Percentiles rank a stretch among this genome's conserved stretches.
These are phyloP conservation scores for Serripes groenlandicus DNA, from an alignment of 2,888 invertebrate genomes.

Conservation along the genomic window DNA sequence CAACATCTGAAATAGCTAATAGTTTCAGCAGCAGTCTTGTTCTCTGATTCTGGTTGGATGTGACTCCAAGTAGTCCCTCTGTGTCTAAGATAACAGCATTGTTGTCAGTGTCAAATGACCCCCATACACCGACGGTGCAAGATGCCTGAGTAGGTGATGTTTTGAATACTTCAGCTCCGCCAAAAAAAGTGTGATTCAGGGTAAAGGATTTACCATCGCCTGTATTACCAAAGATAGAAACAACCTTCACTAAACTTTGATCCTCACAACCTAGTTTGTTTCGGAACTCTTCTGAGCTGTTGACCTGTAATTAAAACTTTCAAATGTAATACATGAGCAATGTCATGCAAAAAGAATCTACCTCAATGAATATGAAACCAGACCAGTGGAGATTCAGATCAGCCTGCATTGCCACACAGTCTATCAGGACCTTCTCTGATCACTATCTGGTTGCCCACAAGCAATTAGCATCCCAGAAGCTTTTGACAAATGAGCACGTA, in stretches of 20 bases:
- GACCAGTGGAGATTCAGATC: too few species aligned
- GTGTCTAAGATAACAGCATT: conserved; percentile 92
- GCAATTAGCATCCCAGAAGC: too few species aligned
- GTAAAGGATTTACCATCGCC: conserved; percentile 94
- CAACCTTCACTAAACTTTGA: conserved; percentile 89
- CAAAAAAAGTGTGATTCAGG: conserved; percentile 91
- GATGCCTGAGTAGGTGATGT: conserved; percentile 90
- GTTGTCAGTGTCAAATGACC: conserved; percentile 90
- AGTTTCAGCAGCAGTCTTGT: conserved; percentile 92
- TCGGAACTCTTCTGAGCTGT: conserved; percentile 83
- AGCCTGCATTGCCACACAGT: too few species aligned
- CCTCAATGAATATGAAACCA: too few species aligned
- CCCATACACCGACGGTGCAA: conserved; percentile 93
- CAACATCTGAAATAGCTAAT: conserved; percentile 93
- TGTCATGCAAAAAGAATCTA: too few species aligned
- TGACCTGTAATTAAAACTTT: conserved; percentile 81
- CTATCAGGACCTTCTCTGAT: too few species aligned
- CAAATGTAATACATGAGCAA: too few species aligned
- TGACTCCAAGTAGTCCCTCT: conserved; percentile 91
- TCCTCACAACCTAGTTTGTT: conserved; percentile 83
- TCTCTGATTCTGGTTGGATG: conserved; percentile 89
- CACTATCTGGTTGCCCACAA: too few species aligned
- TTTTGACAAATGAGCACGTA: too few species aligned
- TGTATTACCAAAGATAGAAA: conserved; percentile 94
- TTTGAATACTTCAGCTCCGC: conserved; percentile 89